Evolutionary conservation across 2,113 vertebrate species (phyloP).

Genomic region (Dicaeum eximium): DNA sequence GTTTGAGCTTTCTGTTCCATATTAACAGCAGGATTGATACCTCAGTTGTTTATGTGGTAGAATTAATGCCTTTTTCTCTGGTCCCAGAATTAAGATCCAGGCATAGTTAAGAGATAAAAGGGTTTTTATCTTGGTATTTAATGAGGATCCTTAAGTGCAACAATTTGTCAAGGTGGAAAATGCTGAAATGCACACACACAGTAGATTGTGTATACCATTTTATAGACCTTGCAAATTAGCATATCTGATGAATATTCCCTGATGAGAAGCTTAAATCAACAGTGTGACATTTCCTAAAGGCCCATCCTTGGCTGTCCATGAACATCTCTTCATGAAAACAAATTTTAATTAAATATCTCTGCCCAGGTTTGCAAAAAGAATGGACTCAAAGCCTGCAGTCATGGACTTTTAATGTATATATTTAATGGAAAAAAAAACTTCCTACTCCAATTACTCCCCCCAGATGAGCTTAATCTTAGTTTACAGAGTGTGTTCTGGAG

Average conservation of each 20-base stretch:
- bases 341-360: neutral
- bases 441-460: neutral
- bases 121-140: neutral
- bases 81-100: neutral
- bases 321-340: neutral
- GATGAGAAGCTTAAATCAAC: neutral
- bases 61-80: neutral
- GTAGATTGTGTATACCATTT: neutral
- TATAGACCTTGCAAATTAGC: neutral
- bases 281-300: neutral
- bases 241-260: neutral
- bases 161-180: neutral
- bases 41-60: neutral
- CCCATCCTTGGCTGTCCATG: neutral
- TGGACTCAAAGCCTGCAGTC: neutral
- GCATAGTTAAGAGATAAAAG: neutral
- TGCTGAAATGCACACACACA: neutral
- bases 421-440: neutral
- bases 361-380: fast-evolving
- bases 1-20: neutral
- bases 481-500: neutral
- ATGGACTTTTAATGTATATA: neutral
- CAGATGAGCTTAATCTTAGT: neutral
- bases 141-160: neutral
- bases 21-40: neutral